Conservation (phyloP, 2,888 invertebrate species). For the Oxystoma pomonae region DNA sequence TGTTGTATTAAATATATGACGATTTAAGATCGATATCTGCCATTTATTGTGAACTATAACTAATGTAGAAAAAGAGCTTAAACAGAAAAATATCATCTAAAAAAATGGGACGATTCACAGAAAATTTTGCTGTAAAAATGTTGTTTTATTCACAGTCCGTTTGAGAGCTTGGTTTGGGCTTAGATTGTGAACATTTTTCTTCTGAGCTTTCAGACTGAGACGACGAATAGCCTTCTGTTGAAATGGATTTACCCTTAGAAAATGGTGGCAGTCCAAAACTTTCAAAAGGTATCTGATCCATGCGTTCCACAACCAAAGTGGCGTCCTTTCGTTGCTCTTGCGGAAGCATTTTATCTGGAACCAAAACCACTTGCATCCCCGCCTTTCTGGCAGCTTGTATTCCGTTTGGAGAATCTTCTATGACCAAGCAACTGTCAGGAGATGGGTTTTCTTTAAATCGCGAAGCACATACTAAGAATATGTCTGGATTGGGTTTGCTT, state of each 20-base stretch:
- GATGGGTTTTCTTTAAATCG: slow-evolving; percentile 66
- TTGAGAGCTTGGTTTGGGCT: no score
- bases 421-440: slow-evolving; percentile 70
- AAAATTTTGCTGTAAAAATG: no score
- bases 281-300: slow-evolving; percentile 79
- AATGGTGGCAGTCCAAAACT: slow-evolving; percentile 75
- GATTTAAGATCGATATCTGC: no score
- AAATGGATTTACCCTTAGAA: background rate
- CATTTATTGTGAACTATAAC: no score
- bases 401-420: slow-evolving; percentile 92
- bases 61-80: no score
- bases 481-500: slow-evolving; percentile 89
- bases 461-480: slow-evolving; percentile 67
- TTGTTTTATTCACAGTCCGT: no score
- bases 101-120: no score
- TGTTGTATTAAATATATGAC: no score
- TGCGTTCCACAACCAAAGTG: slow-evolving; percentile 65
- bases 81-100: no score
- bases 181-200: background rate
- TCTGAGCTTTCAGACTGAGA: no score
- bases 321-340: slow-evolving; percentile 54
- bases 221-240: background rate
- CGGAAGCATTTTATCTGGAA: slow-evolving; percentile 61
- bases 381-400: slow-evolving; percentile 73
- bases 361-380: slow-evolving; percentile 84